These are phyloP conservation scores for Drosophila nigromelanica DNA, from an alignment of 1,140 invertebrate species.

Conservation along the genomic window DNA sequence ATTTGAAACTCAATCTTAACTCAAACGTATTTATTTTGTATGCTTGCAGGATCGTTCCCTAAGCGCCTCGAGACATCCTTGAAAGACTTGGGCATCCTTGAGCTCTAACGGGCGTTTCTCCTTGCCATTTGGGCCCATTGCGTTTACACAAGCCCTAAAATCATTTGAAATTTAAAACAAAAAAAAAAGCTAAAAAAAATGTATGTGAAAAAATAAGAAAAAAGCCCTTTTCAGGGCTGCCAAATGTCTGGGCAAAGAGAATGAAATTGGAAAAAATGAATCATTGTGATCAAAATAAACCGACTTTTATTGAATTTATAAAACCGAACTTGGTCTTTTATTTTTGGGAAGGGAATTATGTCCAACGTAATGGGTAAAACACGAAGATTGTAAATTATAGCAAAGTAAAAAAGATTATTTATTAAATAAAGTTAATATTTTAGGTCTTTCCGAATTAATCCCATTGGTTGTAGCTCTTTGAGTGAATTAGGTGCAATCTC, in stretches of 20 bases:
- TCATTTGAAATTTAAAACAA: slow-evolving; percentile 24
- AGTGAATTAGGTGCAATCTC: too few species aligned
- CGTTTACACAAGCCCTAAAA: slow-evolving; percentile 20
- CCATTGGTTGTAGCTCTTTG: too few species aligned
- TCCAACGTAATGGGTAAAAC: too few species aligned
- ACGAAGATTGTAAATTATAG: too few species aligned
- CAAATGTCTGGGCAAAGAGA: slow-evolving; percentile 71
- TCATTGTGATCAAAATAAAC: slow-evolving; percentile 80
- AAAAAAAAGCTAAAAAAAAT: slow-evolving; percentile 7
- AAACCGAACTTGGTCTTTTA: slow-evolving; percentile 10
- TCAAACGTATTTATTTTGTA: neutral
- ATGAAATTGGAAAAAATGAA: slow-evolving; percentile 67
- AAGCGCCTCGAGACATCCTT: slow-evolving; percentile 47
- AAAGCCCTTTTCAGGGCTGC: slow-evolving; percentile 74
- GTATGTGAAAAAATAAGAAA: slow-evolving; percentile 17
- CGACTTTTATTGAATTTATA: slow-evolving; percentile 74
- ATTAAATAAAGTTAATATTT: too few species aligned
- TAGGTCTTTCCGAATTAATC: too few species aligned
- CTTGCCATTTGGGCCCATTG: slow-evolving; percentile 15
- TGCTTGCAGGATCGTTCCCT: slow-evolving; percentile 42
- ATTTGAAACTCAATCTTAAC: neutral
- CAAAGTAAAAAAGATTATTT: too few species aligned
- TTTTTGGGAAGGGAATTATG: neutral
- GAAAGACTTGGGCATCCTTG: slow-evolving; percentile 57
- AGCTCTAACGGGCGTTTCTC: slow-evolving; percentile 28